Conservation (phyloP, 1,140 invertebrate genomes). For the Musca domestica region DNA sequence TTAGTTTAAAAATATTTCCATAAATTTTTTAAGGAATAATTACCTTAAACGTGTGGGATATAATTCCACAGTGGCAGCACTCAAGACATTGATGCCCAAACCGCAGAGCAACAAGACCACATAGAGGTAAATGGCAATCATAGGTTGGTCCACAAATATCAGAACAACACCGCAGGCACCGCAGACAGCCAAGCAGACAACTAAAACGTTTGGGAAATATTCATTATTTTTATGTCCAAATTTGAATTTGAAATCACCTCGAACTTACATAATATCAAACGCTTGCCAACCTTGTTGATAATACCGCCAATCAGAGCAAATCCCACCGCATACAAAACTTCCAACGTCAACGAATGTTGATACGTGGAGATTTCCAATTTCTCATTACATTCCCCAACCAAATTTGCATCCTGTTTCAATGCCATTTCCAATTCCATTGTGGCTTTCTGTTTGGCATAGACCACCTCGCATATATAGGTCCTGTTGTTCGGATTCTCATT, state of each 20-base stretch:
- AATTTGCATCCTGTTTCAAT: background rate
- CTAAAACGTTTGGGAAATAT: conserved; percentile 9
- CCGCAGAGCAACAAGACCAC: conserved; percentile 34
- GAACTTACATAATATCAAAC: conserved; percentile 31
- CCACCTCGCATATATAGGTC: conserved; percentile 28
- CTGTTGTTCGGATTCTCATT: conserved; percentile 23
- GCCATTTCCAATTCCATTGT: conserved; percentile 18
- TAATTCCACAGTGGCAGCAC: conserved; percentile 41
- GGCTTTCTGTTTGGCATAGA: conserved; percentile 25
- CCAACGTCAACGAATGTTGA: conserved; percentile 30
- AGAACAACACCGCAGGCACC: conserved; percentile 26
- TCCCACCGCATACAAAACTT: conserved; percentile 30
- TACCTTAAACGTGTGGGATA: conserved; percentile 43
- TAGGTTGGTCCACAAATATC: conserved; percentile 27
- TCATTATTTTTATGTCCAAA: background rate
- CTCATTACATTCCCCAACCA: conserved; percentile 19
- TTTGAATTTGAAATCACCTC: background rate
- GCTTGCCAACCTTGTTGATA: conserved; percentile 30
- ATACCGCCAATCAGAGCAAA: conserved; percentile 29
- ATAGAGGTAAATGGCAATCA: conserved; percentile 29
- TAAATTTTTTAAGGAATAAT: background rate
- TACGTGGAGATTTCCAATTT: conserved; percentile 29
- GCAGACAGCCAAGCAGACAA: conserved; percentile 24
- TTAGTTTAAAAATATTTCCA: background rate
- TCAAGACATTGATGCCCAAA: conserved; percentile 37